These are phyloP conservation scores for Patella depressa DNA, from an alignment of 2,888 invertebrate genomes.

Conservation along the genomic window DNA sequence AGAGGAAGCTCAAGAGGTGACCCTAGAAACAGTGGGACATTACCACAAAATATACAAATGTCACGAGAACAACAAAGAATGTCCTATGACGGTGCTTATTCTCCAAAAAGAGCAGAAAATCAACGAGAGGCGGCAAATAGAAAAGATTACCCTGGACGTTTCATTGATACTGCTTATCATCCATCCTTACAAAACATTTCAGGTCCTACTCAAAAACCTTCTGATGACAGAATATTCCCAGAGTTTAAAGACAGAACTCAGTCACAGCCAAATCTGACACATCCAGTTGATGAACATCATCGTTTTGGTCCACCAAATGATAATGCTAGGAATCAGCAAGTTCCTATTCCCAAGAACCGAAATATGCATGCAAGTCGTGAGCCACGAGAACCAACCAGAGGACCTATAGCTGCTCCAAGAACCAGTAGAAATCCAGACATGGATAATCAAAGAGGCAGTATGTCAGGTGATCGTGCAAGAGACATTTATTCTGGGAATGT, in stretches of 20 bases:
- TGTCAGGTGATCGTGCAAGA: background rate
- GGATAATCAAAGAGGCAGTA: constrained; percentile 4
- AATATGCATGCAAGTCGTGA: background rate
- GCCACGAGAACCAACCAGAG: background rate
- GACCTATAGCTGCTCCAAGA: background rate
- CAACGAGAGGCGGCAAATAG: background rate
- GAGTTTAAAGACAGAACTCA: constrained; percentile 8
- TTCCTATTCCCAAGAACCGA: no score
- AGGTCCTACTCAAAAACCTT: background rate
- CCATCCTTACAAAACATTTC: constrained; percentile 7
- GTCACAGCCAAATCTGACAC: constrained; percentile 1
- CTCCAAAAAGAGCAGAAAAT: constrained; percentile 10
- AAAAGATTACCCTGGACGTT: background rate
- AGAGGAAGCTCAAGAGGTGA: background rate
- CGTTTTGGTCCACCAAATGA: constrained; percentile 8
- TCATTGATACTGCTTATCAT: background rate
- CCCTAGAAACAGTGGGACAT: background rate
- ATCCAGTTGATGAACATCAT: background rate
- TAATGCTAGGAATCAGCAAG: constrained; percentile 4
- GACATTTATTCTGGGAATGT: constrained; percentile 12
- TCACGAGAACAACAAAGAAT: background rate
- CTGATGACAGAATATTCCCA: background rate
- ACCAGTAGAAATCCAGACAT: background rate
- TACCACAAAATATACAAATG: background rate
- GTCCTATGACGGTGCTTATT: constrained; percentile 9